These are phyloP conservation scores for Xyliphius kryptos DNA, from an alignment of 2,113 vertebrate genomes.

Conservation along the genomic window DNA sequence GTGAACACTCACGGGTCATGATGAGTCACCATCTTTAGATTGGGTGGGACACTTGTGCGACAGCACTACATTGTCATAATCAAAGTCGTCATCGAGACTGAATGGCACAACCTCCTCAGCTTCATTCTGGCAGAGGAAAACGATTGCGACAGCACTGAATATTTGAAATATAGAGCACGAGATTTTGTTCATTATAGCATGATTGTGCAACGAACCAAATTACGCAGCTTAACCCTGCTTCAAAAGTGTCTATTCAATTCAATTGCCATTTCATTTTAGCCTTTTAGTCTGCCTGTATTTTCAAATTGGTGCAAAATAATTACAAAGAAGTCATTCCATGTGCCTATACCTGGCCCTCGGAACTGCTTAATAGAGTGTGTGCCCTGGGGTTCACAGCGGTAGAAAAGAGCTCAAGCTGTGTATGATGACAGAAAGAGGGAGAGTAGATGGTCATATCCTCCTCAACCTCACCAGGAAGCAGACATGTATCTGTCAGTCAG, in stretches of 20 bases:
- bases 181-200: not conserved
- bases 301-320: no score
- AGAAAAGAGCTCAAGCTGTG: slow-evolving; percentile 32
- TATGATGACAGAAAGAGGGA: slow-evolving; percentile 39
- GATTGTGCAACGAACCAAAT: slow-evolving; percentile 28
- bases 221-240: slow-evolving; percentile 1
- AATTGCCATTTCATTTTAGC: slow-evolving; percentile 26
- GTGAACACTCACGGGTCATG: slow-evolving; percentile 17
- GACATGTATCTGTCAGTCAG: slow-evolving; percentile 21
- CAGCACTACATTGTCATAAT: slow-evolving; percentile 64
- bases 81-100: slow-evolving; percentile 67
- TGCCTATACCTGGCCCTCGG: slow-evolving; percentile 48
- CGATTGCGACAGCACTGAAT: not conserved
- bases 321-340: not conserved
- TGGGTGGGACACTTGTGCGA: slow-evolving; percentile 58
- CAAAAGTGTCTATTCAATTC: slow-evolving; percentile 1
- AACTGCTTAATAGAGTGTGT: not conserved
- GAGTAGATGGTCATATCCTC: slow-evolving; percentile 22
- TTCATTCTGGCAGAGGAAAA: slow-evolving; percentile 46
- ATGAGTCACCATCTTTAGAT: slow-evolving; percentile 3
- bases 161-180: slow-evolving; percentile 13
- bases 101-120: slow-evolving; percentile 64
- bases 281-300: not conserved
- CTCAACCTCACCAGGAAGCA: slow-evolving; percentile 66
- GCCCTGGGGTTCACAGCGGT: slow-evolving; percentile 21